Base-by-base conservation (phyloP, 2,113 vertebrate genomes). In the Peromyscus californicus region DNA sequence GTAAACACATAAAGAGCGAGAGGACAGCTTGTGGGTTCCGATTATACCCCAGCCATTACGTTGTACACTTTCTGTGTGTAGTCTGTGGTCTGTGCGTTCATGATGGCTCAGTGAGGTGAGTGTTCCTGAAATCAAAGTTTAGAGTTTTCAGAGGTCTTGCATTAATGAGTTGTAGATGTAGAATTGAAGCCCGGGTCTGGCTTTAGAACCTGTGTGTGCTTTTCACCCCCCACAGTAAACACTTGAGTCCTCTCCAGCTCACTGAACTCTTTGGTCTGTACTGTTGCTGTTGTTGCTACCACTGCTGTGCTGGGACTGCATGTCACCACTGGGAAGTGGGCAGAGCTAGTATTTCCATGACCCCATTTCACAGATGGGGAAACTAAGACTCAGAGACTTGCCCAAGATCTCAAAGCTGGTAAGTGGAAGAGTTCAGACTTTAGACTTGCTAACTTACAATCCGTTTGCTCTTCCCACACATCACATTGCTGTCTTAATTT, bases 381-480 rank as follows among this genome's bases (percentile, higher is more conserved):
- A 54, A 48, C 51, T 78, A 74, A 96, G 76, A 57, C 90, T 91
- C 83, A 79, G 84, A 39, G 84, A n/a, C 96, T 87, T 97, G 51
- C 88, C 95, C 87, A 80, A 84, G 92, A 70, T 93, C 91, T 96
- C 67, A 79, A 45, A 90, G 16, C 93, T 96, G 76, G 51, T 91
- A 90, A 93, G 88, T 96, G 90, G 65, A 93, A 94, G 51, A 86
- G 15, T 29, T 79, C 74, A 79, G 83, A 83, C 74, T 82, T 69
- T 11, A 87, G 89, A 57, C 48, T 39, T 94, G 65, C 76, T 91
- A 45, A 70, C 86, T 67, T 67, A 79, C 79, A 39, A 9, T 84
- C 42, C 61, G 76, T 65, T 63, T 69, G 76, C 76, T 94, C 79
- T 82, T 90, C 26, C 80, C 22, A 69, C 33, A 1, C 31, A 63